Evolutionary conservation across 2,888 invertebrate species (phyloP).

Genomic region (Prostheceraeus crozeri): DNA sequence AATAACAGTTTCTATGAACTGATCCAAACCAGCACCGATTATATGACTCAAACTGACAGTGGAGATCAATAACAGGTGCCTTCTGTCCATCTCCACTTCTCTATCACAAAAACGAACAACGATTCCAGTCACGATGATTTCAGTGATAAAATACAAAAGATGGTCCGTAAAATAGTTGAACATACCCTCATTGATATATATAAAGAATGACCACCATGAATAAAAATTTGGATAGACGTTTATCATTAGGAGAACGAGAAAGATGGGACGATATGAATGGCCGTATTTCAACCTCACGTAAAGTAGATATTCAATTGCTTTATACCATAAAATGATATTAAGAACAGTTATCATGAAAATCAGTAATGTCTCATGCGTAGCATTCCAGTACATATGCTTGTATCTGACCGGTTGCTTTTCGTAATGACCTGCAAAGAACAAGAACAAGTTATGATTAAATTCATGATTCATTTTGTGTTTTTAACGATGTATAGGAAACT

Average conservation of each 20-base stretch:
- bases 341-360: background rate
- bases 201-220: slow-evolving; percentile 55
- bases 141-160: slow-evolving; percentile 52
- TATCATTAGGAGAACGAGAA: slow-evolving; percentile 48
- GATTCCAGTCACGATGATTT: slow-evolving; percentile 48
- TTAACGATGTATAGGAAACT: too few relatives aligned
- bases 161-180: slow-evolving; percentile 41
- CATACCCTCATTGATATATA: slow-evolving; percentile 53
- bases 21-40: slow-evolving; percentile 49
- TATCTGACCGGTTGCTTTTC: slow-evolving; percentile 9
- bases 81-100: slow-evolving; percentile 45
- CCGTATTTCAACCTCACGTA: background rate
- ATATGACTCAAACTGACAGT: slow-evolving; percentile 52
- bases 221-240: slow-evolving; percentile 55
- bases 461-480: too few relatives aligned
- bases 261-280: slow-evolving; percentile 18
- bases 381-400: slow-evolving; percentile 12
- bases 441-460: too few relatives aligned
- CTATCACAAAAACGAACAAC: slow-evolving; percentile 49
- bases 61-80: slow-evolving; percentile 50
- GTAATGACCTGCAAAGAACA: background rate
- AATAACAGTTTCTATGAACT: slow-evolving; percentile 45
- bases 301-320: slow-evolving; percentile 17
- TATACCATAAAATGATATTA: slow-evolving; percentile 22
- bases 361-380: background rate